These are phyloP conservation scores for Atethmia centrago DNA, from an alignment of 2,888 invertebrate genomes.

Conservation along the genomic window DNA sequence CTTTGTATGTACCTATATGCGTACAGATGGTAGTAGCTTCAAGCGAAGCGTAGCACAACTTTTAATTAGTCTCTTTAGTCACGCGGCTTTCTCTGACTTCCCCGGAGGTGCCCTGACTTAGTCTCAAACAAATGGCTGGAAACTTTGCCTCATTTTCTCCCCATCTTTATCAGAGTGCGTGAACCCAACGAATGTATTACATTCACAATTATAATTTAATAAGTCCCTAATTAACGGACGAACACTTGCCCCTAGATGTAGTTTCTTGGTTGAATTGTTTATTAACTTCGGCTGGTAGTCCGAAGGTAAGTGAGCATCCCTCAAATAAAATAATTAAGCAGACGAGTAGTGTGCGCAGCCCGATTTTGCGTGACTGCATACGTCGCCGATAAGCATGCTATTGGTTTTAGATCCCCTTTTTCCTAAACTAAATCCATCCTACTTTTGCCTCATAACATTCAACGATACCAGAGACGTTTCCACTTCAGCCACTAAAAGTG, in stretches of 20 bases:
- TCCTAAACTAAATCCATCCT: slow-evolving; percentile 62
- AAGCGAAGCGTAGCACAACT: slow-evolving; percentile 62
- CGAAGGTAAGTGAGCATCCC: slow-evolving; percentile 34
- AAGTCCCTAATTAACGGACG: slow-evolving; percentile 26
- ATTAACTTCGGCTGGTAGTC: slow-evolving; percentile 27
- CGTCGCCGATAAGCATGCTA: slow-evolving; percentile 76
- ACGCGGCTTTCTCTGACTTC: slow-evolving; percentile 66
- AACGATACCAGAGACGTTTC: slow-evolving; percentile 34
- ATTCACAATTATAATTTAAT: slow-evolving; percentile 36
- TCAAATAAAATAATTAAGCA: slow-evolving; percentile 69
- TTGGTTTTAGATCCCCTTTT: slow-evolving; percentile 78
- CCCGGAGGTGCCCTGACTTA: slow-evolving; percentile 53
- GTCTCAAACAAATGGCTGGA: slow-evolving; percentile 61
- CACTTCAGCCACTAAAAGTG: slow-evolving; percentile 39
- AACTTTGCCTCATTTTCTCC: slow-evolving; percentile 68
- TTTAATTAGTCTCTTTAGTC: slow-evolving; percentile 74
- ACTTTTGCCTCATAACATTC: slow-evolving; percentile 61
- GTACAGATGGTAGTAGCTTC: slow-evolving; percentile 42
- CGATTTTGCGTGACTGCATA: slow-evolving; percentile 77
- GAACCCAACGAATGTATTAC: slow-evolving; percentile 31
- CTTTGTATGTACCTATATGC: neutral
- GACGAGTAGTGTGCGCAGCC: slow-evolving; percentile 63
- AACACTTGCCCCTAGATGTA: slow-evolving; percentile 26
- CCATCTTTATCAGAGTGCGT: slow-evolving; percentile 37
- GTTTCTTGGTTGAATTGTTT: slow-evolving; percentile 47